Evolutionary conservation across 2,888 invertebrate species (phyloP), one percentile per base, ranked within the genome.

Genomic region (Drosophila helvetica): DNA sequence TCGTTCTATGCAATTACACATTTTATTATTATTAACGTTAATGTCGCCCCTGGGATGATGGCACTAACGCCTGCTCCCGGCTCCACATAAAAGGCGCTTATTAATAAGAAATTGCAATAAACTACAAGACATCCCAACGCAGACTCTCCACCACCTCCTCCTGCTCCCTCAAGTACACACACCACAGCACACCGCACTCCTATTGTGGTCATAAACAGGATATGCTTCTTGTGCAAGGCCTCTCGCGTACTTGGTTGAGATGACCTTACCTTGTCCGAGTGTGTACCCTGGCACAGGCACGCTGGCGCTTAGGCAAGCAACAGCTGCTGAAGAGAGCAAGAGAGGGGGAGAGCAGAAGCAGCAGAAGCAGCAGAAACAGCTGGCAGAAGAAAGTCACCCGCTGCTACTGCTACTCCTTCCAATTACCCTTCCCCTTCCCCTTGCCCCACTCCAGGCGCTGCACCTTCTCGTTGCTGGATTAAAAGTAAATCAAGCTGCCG

Each of bases 11-110:
- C 80, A 80, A 80, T 80, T 83, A 86, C 80, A 83, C 86, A 80
- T 86, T 86, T 80, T 80, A 80, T 83, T 80, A 83, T 83, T 86
- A 80, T 86, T 80, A 83, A 80, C 80, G 86, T 80, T 86, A 83
- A 86, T 80, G 86, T 85, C 86, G 79, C 86, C 83, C 77, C 63
- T 78, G 86, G 86, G 86, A 83, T 30, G 19, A 33, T 53, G 76
- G 61, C 71, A 70, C 76, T 67, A 80, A 75, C 79, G 63, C 84
- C 59, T 46, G 75, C 68, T 57, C 42, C 56, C 52, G 64, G 43
- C 58, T 55, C 58, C 58, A 61, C 86, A 86, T 86, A 83, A 86
- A 82, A 83, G 78, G 78, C 83, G 80, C 80, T 86, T 86, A 83
- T 80, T 83, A 80, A 86, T 80, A 80, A 69, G 86, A 77, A 80